Evolutionary conservation across 1,140 invertebrate genomes (phyloP), one percentile per base, ranked within the genome.

Genomic region (Lethocerus indicus): DNA sequence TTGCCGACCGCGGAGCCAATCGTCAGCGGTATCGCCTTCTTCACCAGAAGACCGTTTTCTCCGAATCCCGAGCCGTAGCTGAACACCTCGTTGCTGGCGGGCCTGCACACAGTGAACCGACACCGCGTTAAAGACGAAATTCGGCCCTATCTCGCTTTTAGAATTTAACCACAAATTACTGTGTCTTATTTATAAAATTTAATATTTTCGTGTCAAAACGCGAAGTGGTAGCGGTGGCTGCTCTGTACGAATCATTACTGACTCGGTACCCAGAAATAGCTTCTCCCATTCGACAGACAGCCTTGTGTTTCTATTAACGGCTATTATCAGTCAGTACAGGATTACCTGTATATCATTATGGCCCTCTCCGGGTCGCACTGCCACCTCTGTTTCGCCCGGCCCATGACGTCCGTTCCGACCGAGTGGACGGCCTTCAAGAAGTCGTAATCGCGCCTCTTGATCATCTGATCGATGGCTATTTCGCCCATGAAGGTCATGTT

Each of bases 1-100:
- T 78, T 77, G 2, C 91, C 96, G 60, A 98, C 81, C 5, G 87
- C 94, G 0, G 90, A 95, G 0, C 95, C 96, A 56, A 99, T 82
- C 49, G 95, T 76, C 0, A 99, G 74, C 16, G 96, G 94, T 61
- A 99, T 94, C 62, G 95, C 98, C 65, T 99, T 99, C 68, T 99
- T 99, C 13, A 95, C 96, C 35, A 98, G 67, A 14, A 99, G 67
- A 13, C 92, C 96, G 70, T 99, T 99, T 3, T 95, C 96, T 26
- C 95, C 95, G 60, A 98, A 98, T 4, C 92, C 93, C 57, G 87
- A 92, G 0, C 93, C 93, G 60, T 88, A 97, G 2, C 88, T 93
- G 36, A 87, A 78, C 47, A 96, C 92, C 62, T 90, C 85, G 61
- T 86, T 83, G 21, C 70, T 70, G 37, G 73, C 69, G 1, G 83